Evolutionary conservation across 2,797 vertebrate species (phyloP), one percentile per base, ranked within the genome.

Genomic region (Ceryle rudis): DNA sequence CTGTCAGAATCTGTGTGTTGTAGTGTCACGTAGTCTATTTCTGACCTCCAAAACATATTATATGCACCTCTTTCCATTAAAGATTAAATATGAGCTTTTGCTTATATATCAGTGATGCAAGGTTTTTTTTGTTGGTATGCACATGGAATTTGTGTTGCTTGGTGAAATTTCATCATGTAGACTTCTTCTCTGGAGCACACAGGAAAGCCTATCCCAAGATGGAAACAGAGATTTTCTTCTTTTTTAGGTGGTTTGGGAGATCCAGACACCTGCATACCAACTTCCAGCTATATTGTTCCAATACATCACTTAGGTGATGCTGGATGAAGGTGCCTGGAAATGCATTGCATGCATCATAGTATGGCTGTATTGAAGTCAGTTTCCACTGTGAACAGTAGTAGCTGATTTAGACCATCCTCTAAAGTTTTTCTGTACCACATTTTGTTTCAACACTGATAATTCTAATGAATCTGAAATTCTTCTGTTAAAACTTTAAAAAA

Each of bases 101-200:
- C 18, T 64, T 33, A 0, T 33, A 1, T 25, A 19, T 52, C 35
- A 37, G 5, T 3, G 2, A 5, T 7, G 2, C 4, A 6, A 47
- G 14, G 49, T 10, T 12, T 58, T 31, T 73, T 65, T 31, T 35
- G 9, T 33, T 39, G 42, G 12, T 16, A 33, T 14, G 6, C 18
- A 6, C 0, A 0, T 64, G 82, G 70, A 93, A 86, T 60, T 61
- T 0, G 26, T 35, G 16, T 14, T 0, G 0, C n/a, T 28, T 51
- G 35, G 18, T 66, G 66, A 84, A 66, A 60, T 77, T 66, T 79
- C 1, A 4, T 3, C 17, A 2, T 10, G 6, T 8, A 65, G 8
- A 52, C 14, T 51, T 81, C 16, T 71, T 9, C 16, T 6, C 22
- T 55, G 54, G 20, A 72, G 18, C 58, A 20, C 23, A 1, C 5